phyloP scores from a whole-genome alignment of 2,113 vertebrate species.

The Festucalex cinctus region DNA sequence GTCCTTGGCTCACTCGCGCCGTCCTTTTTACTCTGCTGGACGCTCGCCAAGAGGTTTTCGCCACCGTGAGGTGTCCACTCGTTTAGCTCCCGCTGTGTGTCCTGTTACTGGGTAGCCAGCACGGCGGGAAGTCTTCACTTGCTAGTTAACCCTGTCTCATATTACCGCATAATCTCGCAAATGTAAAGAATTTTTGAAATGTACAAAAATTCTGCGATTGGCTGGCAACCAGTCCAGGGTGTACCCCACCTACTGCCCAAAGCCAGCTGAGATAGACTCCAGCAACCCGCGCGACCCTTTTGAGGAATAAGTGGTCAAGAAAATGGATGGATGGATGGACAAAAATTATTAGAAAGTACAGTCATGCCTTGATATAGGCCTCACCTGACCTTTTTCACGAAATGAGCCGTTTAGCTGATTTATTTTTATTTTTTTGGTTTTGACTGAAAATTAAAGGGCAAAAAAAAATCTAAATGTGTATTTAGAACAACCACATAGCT shows the following conservation, averaged over 20 bases:
- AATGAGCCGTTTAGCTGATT: no score
- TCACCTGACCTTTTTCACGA: neutral
- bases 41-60: constrained; percentile 19
- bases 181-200: neutral
- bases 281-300: no score
- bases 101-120: neutral
- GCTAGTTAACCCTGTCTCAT: neutral
- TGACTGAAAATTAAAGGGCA: no score
- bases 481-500: no score
- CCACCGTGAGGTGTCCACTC: constrained; percentile 9
- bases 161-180: neutral
- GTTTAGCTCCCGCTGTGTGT: constrained; percentile 6
- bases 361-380: neutral
- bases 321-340: no score
- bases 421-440: no score
- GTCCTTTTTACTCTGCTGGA: constrained; percentile 25
- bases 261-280: no score
- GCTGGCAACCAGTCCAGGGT: no score
- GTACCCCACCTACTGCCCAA: no score
- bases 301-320: no score
- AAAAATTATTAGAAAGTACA: neutral
- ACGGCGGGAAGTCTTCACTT: neutral
- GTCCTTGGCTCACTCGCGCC: constrained; percentile 32
- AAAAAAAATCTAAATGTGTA: no score
- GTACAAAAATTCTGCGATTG: no score